These are phyloP conservation scores for Tetropium fuscum DNA, from an alignment of 2,888 invertebrate species.

Conservation along the genomic window DNA sequence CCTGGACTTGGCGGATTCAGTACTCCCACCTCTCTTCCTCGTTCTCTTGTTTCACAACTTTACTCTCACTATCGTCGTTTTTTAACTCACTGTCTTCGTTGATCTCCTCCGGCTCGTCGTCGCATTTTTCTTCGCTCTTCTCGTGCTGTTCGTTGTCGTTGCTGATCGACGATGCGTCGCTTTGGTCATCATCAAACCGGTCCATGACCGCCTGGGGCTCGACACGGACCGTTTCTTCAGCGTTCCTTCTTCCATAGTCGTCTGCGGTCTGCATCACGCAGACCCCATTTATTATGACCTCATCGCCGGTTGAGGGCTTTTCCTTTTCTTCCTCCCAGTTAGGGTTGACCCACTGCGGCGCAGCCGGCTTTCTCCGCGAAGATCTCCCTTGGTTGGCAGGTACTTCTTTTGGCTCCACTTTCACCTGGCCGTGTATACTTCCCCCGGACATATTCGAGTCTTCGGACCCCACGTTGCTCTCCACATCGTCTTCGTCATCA, in stretches of 20 bases:
- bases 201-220: constrained; percentile 82
- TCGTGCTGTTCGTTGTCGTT: constrained; percentile 50
- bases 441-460: constrained; percentile 67
- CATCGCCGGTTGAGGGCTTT: constrained; percentile 74
- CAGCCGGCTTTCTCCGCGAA: constrained; percentile 91
- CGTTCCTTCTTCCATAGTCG: constrained; percentile 72
- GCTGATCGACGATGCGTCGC: constrained; percentile 66
- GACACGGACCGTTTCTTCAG: constrained; percentile 80
- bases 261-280: constrained; percentile 91
- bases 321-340: constrained; percentile 84
- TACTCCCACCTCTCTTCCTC: constrained; percentile 77
- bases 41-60: constrained; percentile 71
- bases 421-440: constrained; percentile 72
- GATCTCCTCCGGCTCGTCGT: constrained; percentile 48
- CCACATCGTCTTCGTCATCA: constrained; percentile 84
- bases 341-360: constrained; percentile 98
- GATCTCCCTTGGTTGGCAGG: constrained; percentile 66
- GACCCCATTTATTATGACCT: constrained; percentile 93
- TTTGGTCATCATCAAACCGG: constrained; percentile 70
- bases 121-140: constrained; percentile 45
- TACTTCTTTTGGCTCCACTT: constrained; percentile 69
- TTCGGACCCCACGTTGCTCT: constrained; percentile 81
- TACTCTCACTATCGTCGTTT: constrained; percentile 61
- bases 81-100: constrained; percentile 54
- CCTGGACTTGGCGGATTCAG: constrained; percentile 45